These are phyloP conservation scores for Centropyge bicolor DNA, from an alignment of 2,797 vertebrate genomes.

Conservation along the genomic window DNA sequence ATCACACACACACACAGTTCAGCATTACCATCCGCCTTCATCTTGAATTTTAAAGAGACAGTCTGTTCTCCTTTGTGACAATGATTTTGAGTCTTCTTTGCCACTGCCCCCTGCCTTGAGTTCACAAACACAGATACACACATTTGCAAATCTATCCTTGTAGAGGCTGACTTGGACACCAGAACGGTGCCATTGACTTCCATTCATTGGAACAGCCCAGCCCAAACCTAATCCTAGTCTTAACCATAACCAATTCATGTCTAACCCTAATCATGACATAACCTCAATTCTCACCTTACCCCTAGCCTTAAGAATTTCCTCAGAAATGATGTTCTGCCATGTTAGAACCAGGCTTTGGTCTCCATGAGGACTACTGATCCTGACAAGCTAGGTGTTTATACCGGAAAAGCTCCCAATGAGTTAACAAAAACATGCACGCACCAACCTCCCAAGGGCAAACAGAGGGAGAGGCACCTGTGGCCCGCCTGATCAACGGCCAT, in stretches of 20 bases:
- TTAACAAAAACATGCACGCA: slow-evolving; percentile 23
- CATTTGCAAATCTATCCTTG: neutral
- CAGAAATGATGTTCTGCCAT: too few species aligned
- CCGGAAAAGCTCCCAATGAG: too few species aligned
- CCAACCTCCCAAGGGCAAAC: slow-evolving; percentile 41
- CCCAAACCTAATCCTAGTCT: too few species aligned
- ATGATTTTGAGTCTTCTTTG: slow-evolving; percentile 8
- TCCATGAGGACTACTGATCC: too few species aligned
- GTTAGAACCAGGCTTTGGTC: too few species aligned
- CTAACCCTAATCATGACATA: too few species aligned
- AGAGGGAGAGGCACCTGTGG: slow-evolving; percentile 54
- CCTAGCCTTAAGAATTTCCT: neutral
- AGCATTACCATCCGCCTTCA: slow-evolving; percentile 21
- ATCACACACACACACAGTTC: slow-evolving; percentile 3
- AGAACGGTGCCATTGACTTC: too few species aligned
- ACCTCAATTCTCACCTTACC: too few species aligned
- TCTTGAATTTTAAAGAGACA: slow-evolving; percentile 59
- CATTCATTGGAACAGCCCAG: too few species aligned
- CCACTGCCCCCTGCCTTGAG: neutral
- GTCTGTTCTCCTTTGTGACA: slow-evolving; percentile 40
- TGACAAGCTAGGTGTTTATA: too few species aligned
- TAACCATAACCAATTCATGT: too few species aligned
- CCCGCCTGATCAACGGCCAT: slow-evolving; percentile 60
- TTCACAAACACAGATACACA: slow-evolving; percentile 16
- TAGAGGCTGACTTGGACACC: too few species aligned